Evolutionary conservation across 2,113 vertebrate genomes (phyloP).

Genomic region (Epinephelus moara): DNA sequence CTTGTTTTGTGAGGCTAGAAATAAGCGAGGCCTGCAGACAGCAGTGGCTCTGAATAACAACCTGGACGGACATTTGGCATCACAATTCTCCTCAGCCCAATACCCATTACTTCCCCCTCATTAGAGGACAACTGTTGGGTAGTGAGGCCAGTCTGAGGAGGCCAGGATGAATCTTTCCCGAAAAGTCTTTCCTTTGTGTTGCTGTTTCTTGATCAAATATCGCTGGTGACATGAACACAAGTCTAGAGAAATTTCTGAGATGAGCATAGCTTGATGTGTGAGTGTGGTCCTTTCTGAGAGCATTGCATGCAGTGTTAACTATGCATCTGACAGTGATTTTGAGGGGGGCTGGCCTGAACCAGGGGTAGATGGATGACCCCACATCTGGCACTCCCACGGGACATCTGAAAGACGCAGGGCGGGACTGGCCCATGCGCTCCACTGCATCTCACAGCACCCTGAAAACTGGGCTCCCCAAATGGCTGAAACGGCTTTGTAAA

Average conservation of each 20-base stretch:
- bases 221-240: neutral
- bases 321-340: slow-evolving; percentile 66
- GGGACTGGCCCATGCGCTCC: slow-evolving; percentile 74
- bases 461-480: slow-evolving; percentile 67
- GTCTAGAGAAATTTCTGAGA: slow-evolving; percentile 11
- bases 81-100: slow-evolving; percentile 77
- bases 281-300: slow-evolving; percentile 30
- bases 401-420: slow-evolving; percentile 78
- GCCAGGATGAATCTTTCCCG: slow-evolving; percentile 36
- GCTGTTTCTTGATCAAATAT: slow-evolving; percentile 38
- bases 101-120: slow-evolving; percentile 85
- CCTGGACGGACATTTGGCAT: slow-evolving; percentile 83
- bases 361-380: slow-evolving; percentile 77
- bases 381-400: slow-evolving; percentile 83
- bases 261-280: slow-evolving; percentile 14
- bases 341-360: slow-evolving; percentile 53
- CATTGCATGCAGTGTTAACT: slow-evolving; percentile 30
- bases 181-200: slow-evolving; percentile 42
- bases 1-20: slow-evolving; percentile 76
- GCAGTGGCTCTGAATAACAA: slow-evolving; percentile 82
- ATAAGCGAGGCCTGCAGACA: slow-evolving; percentile 68
- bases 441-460: slow-evolving; percentile 74
- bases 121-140: slow-evolving; percentile 81
- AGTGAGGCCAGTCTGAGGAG: slow-evolving; percentile 66
- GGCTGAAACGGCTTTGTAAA: slow-evolving; percentile 71